Evolutionary conservation across 2,888 invertebrate genomes (phyloP).

Genomic region (Patella depressa): DNA sequence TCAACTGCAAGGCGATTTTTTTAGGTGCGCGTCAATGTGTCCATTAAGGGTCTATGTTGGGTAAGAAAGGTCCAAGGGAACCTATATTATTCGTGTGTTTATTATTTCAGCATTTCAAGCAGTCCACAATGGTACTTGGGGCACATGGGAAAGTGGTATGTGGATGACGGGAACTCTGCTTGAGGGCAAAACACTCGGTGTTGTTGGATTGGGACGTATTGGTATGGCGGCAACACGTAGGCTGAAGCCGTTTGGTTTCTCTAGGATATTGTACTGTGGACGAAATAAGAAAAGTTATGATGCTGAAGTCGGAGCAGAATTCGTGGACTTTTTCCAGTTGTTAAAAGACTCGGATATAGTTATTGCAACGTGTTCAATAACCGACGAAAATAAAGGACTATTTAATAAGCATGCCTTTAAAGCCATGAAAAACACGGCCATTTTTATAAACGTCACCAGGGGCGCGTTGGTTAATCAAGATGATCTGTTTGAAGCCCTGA

Average conservation of each 20-base stretch:
- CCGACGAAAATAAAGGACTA: slow-evolving; percentile 82
- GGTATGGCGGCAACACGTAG: slow-evolving; percentile 81
- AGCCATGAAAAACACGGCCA: slow-evolving; percentile 87
- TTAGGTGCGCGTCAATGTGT: no score
- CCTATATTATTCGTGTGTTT: background rate
- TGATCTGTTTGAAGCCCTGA: slow-evolving; percentile 82
- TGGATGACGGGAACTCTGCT: slow-evolving; percentile 92
- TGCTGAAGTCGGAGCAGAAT: slow-evolving; percentile 77
- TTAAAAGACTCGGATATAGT: slow-evolving; percentile 87
- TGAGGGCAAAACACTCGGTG: slow-evolving; percentile 80
- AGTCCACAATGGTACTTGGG: slow-evolving; percentile 83
- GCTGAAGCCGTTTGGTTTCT: slow-evolving; percentile 82
- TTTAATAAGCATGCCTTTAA: slow-evolving; percentile 84
- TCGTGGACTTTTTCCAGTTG: slow-evolving; percentile 81
- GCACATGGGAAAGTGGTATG: slow-evolving; percentile 79
- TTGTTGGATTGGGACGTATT: slow-evolving; percentile 71
- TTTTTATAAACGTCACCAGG: slow-evolving; percentile 89
- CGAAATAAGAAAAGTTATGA: slow-evolving; percentile 75
- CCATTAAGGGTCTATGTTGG: no score
- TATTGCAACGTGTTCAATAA: slow-evolving; percentile 83
- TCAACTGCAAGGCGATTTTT: no score
- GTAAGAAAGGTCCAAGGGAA: no score
- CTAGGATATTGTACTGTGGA: slow-evolving; percentile 82
- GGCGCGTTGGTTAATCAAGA: slow-evolving; percentile 79
- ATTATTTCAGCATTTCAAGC: slow-evolving; percentile 50